Percentiles rank a stretch among this genome's conserved stretches.
Conservation (phyloP, 2,113 vertebrate genomes). For the Potamarius usumacintae region DNA sequence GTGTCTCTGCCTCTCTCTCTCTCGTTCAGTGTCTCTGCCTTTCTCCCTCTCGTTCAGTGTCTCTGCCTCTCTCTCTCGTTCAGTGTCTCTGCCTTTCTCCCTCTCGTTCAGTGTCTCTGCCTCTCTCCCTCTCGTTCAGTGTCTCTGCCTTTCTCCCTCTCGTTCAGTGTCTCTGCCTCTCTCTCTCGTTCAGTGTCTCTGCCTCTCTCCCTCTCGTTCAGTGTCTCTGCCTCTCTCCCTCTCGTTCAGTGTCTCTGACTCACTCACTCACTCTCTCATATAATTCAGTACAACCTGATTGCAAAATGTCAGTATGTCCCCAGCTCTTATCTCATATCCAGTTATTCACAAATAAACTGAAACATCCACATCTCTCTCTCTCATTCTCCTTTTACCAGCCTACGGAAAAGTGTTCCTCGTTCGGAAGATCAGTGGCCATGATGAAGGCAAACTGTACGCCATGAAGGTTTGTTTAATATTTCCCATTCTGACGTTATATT, state of each 20-base stretch:
- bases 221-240: background rate
- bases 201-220: too few species aligned
- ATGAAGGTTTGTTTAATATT: slow-evolving; percentile 78
- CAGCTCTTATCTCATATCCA: background rate
- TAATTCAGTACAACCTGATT: background rate
- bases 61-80: too few species aligned
- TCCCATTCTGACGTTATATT: background rate
- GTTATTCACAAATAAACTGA: background rate
- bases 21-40: too few species aligned
- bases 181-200: background rate
- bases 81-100: background rate
- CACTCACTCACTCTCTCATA: background rate
- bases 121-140: background rate
- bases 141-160: background rate
- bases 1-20: too few species aligned
- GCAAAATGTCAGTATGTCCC: slow-evolving; percentile 14
- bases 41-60: too few species aligned
- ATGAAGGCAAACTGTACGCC: slow-evolving; percentile 84
- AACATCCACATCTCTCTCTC: background rate
- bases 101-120: background rate
- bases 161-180: background rate
- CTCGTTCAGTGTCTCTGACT: background rate
- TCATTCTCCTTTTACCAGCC: slow-evolving; percentile 67
- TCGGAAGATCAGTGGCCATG: slow-evolving; percentile 84
- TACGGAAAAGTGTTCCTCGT: slow-evolving; percentile 93